A percentile compares a stretch with the other conserved stretches of the same genome.
phyloP scores from a whole-genome alignment of 1,140 invertebrate genomes.

The Colletes gigas region DNA sequence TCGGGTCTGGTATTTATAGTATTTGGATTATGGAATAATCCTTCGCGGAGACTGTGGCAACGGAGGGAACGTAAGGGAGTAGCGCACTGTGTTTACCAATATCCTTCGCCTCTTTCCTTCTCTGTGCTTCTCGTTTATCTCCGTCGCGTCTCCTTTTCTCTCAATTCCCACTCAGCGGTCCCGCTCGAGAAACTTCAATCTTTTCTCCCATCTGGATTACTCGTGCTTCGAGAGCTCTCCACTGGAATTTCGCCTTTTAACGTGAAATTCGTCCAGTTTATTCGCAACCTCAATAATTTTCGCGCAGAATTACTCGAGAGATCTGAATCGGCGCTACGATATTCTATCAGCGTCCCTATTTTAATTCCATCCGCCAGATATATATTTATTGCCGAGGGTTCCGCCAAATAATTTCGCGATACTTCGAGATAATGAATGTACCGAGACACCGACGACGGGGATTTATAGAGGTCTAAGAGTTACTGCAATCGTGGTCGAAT shows the following conservation, averaged over 20 bases:
- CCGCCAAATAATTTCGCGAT: neutral
- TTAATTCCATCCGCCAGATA: conserved; percentile 4
- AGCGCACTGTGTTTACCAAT: conserved; percentile 74
- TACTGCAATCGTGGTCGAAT: neutral
- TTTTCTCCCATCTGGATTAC: conserved; percentile 70
- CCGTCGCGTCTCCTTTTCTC: conserved; percentile 45
- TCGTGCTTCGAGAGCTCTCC: conserved; percentile 68
- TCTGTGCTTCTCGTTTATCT: neutral
- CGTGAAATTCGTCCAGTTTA: conserved; percentile 66
- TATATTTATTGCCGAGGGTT: neutral
- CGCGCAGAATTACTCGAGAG: conserved; percentile 34
- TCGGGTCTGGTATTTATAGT: conserved; percentile 76
- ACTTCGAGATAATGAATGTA: neutral
- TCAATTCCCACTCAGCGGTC: conserved; percentile 49
- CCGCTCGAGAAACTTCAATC: conserved; percentile 65
- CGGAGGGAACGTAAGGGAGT: conserved; percentile 63
- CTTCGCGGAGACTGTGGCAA: conserved; percentile 59
- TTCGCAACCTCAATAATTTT: conserved; percentile 58
- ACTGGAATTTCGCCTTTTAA: conserved; percentile 72
- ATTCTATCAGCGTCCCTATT: conserved; percentile 5
- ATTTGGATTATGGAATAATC: conserved; percentile 79
- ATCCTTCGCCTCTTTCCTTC: conserved; percentile 65
- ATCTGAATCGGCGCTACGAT: neutral
- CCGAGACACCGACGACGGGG: neutral
- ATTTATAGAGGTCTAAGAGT: neutral